These are phyloP conservation scores for Didymodactylos carnosus DNA, from an alignment of 2,888 invertebrate genomes.

Conservation along the genomic window DNA sequence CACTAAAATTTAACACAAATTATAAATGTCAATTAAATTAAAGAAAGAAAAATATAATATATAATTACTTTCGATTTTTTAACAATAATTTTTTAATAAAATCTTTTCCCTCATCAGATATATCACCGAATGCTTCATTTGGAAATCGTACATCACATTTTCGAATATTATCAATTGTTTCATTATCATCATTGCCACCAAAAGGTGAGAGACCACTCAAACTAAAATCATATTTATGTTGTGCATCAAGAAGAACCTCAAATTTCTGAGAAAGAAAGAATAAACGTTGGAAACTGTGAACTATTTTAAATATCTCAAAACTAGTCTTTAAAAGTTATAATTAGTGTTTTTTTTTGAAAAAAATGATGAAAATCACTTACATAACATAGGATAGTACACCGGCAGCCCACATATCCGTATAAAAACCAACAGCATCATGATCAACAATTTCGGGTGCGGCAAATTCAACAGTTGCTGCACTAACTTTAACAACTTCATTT, in stretches of 20 bases:
- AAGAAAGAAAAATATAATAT: not conserved
- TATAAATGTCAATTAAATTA: conserved; percentile 28
- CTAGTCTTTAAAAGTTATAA: no score
- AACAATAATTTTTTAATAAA: conserved; percentile 78
- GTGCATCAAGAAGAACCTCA: conserved; percentile 1
- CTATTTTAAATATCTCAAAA: no score
- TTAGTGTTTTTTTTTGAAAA: no score
- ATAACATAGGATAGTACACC: conserved; percentile 94
- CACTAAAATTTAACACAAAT: no score
- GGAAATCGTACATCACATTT: conserved; percentile 99
- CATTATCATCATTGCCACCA: conserved; percentile 92
- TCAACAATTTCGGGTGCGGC: conserved; percentile 98
- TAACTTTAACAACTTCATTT: conserved; percentile 92
- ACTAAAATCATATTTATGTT: conserved; percentile 36
- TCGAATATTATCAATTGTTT: conserved; percentile 90
- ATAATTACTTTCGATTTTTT: conserved; percentile 41
- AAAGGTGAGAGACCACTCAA: conserved; percentile 93
- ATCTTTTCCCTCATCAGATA: conserved; percentile 90
- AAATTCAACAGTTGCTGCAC: conserved; percentile 96
- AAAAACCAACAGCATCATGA: conserved; percentile 96
- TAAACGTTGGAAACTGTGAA: no score
- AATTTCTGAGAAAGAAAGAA: no score
- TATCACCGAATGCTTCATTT: conserved; percentile 71
- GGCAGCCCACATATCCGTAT: conserved; percentile 99
- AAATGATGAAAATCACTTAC: conserved; percentile 46